Conservation (phyloP, 2,797 vertebrate genomes). For the Melanogrammus aeglefinus region DNA sequence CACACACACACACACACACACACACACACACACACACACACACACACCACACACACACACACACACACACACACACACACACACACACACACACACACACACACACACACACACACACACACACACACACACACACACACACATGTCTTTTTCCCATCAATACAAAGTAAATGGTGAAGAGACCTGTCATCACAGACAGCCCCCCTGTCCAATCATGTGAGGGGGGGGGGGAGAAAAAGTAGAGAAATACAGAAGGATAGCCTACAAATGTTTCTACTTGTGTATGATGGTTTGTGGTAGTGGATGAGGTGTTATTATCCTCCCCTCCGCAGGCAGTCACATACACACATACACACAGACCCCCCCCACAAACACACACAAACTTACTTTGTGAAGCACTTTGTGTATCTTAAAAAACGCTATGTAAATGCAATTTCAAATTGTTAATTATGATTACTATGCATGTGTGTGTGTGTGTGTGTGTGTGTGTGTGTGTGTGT, state of each 20-base stretch:
- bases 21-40: conserved; percentile 1
- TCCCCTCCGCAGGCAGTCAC: too few relatives aligned
- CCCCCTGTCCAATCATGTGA: not conserved
- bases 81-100: not conserved
- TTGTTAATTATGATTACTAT: too few relatives aligned
- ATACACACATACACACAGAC: not conserved
- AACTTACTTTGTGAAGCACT: too few relatives aligned
- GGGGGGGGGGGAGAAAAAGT: not conserved
- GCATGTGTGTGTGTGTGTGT: too few relatives aligned
- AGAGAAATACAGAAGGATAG: not conserved
- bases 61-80: conserved; percentile 2
- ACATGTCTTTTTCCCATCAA: not conserved
- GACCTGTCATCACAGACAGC: not conserved
- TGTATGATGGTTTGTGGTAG: not conserved
- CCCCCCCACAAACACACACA: not conserved
- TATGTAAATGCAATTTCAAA: too few relatives aligned
- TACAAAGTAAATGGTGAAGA: not conserved
- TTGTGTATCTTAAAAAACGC: too few relatives aligned
- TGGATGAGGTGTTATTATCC: too few relatives aligned
- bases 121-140: not conserved
- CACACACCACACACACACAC: not conserved
- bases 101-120: not conserved
- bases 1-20: not conserved
- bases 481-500: not conserved
- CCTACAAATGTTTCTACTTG: not conserved